Conservation (phyloP, 1,140 invertebrate species). For the Frieseomelitta varia region DNA sequence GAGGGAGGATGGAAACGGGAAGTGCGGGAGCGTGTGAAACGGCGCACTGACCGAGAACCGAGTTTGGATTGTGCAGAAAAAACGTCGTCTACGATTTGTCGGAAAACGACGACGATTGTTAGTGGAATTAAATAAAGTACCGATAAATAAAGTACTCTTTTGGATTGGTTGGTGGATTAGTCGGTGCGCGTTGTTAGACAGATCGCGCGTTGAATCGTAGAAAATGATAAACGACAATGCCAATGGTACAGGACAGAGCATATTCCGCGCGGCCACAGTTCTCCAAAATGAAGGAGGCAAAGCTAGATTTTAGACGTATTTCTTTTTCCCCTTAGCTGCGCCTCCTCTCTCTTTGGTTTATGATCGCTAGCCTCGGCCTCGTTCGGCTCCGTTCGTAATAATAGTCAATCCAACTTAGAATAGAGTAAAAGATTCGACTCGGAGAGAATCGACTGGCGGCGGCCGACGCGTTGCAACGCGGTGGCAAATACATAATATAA, state of each 20-base stretch:
- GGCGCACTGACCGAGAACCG: slow-evolving; percentile 29
- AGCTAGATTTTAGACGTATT: neutral
- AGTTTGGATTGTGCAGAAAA: slow-evolving; percentile 32
- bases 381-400: slow-evolving; percentile 24
- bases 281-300: neutral
- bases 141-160: slow-evolving; percentile 69
- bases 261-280: neutral
- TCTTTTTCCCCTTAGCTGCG: neutral
- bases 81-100: slow-evolving; percentile 54
- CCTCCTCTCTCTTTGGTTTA: neutral
- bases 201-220: slow-evolving; percentile 34
- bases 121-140: slow-evolving; percentile 66
- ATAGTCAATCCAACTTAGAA: slow-evolving; percentile 15
- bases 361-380: slow-evolving; percentile 3
- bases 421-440: neutral
- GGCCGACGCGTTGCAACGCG: too few species aligned
- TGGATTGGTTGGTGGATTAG: slow-evolving; percentile 58
- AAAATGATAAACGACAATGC: neutral
- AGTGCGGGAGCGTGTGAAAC: slow-evolving; percentile 48
- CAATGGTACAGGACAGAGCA: neutral
- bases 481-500: neutral
- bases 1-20: slow-evolving; percentile 22
- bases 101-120: slow-evolving; percentile 72
- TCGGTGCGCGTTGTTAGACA: too few species aligned
- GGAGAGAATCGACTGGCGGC: too few species aligned